A percentile compares a stretch with the other conserved stretches of the same genome.
Evolutionary conservation across 23 tunicate species (phyloP).

Genomic region (Diplosoma virens): DNA sequence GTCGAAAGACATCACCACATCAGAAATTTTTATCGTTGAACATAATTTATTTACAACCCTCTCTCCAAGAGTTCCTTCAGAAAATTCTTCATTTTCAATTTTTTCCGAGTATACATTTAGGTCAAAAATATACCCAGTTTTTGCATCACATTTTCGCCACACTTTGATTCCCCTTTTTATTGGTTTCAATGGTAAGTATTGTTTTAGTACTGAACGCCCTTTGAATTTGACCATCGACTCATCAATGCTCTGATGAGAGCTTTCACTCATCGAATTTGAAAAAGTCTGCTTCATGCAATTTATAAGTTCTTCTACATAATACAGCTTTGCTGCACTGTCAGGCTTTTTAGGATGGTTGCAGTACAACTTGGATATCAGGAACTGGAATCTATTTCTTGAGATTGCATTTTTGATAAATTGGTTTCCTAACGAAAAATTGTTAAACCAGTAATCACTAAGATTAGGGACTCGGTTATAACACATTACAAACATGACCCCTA

Average conservation of each 20-base stretch:
- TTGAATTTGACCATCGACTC: constrained; percentile 33
- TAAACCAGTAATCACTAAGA: constrained; percentile 26
- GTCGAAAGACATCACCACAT: constrained; percentile 21
- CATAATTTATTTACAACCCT: constrained; percentile 20
- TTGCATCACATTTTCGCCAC: constrained; percentile 21
- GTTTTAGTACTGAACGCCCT: constrained; percentile 24
- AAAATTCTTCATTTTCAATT: constrained; percentile 13
- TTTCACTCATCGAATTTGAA: constrained; percentile 18
- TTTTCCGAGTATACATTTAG: constrained; percentile 1
- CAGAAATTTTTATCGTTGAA: constrained; percentile 15
- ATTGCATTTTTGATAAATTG: constrained; percentile 23
- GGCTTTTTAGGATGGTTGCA: constrained; percentile 22
- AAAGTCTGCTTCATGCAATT: constrained; percentile 15
- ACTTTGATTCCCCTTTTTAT: constrained; percentile 19
- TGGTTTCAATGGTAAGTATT: constrained; percentile 24
- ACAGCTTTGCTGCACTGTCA: constrained; percentile 24
- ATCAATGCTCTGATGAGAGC: constrained; percentile 22
- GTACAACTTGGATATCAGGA: constrained; percentile 15
- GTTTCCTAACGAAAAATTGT: constrained; percentile 7
- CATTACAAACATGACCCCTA: constrained; percentile 27
- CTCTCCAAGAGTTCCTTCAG: constrained; percentile 19
- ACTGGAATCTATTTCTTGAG: constrained; percentile 15
- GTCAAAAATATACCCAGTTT: constrained; percentile 17
- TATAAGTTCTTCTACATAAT: constrained; percentile 14
- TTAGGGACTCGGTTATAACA: constrained; percentile 14